Conservation (phyloP, 2,113 vertebrate species). For the Datnioides undecimradiatus region DNA sequence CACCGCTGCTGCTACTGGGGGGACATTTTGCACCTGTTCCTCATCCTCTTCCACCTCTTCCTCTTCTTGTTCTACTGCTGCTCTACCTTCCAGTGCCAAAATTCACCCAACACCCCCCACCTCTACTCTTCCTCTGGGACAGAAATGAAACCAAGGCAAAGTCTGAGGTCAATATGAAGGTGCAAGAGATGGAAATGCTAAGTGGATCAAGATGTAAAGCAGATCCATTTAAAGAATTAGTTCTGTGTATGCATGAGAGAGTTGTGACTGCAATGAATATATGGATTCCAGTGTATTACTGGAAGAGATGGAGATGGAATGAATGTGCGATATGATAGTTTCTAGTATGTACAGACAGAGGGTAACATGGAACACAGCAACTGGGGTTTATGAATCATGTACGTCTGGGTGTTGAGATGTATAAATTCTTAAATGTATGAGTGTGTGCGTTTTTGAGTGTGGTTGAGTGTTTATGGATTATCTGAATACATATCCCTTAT, state of each 20-base stretch:
- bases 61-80: slow-evolving; percentile 79
- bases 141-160: slow-evolving; percentile 73
- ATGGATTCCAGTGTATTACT: slow-evolving; percentile 46
- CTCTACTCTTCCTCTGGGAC: slow-evolving; percentile 82
- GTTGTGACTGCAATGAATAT: slow-evolving; percentile 41
- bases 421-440: slow-evolving; percentile 77
- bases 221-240: slow-evolving; percentile 46
- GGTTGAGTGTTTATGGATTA: slow-evolving; percentile 59
- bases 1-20: slow-evolving; percentile 43
- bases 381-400: slow-evolving; percentile 57
- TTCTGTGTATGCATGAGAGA: slow-evolving; percentile 56
- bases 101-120: slow-evolving; percentile 75
- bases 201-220: slow-evolving; percentile 32
- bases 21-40: slow-evolving; percentile 72
- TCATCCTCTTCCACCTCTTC: slow-evolving; percentile 73
- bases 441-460: slow-evolving; percentile 72
- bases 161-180: slow-evolving; percentile 46
- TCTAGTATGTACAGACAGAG: slow-evolving; percentile 67
- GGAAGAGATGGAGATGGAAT: slow-evolving; percentile 46
- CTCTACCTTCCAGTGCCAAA: slow-evolving; percentile 84
- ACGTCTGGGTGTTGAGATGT: slow-evolving; percentile 73
- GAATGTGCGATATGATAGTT: slow-evolving; percentile 64
- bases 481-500: slow-evolving; percentile 75
- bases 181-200: slow-evolving; percentile 39
- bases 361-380: slow-evolving; percentile 40